These are phyloP conservation scores for Saccostrea cuccullata DNA, from an alignment of 1,140 invertebrate species.

Conservation along the genomic window DNA sequence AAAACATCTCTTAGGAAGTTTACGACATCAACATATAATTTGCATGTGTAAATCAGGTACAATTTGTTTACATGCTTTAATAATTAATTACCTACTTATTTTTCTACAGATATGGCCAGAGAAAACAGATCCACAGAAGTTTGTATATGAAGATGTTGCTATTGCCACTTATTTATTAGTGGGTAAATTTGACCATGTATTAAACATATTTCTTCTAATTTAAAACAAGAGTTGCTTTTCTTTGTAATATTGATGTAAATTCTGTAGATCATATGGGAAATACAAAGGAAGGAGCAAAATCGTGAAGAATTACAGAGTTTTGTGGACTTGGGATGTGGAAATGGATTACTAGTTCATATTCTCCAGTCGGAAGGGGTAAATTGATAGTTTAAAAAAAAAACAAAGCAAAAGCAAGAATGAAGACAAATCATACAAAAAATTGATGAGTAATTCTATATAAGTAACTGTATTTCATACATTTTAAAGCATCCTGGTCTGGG, in stretches of 20 bases:
- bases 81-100: slow-evolving; percentile 55
- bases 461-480: slow-evolving; percentile 29
- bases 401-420: no score
- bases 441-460: not conserved
- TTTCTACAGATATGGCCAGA: slow-evolving; percentile 86
- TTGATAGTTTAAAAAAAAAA: not conserved
- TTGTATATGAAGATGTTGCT: slow-evolving; percentile 97
- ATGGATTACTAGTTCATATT: slow-evolving; percentile 95
- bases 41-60: not conserved
- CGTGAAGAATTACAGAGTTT: slow-evolving; percentile 83
- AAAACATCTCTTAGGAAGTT: no score
- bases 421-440: no score
- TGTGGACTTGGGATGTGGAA: slow-evolving; percentile 97
- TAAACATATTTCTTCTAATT: no score
- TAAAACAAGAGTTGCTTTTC: slow-evolving; percentile 3
- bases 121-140: slow-evolving; percentile 95
- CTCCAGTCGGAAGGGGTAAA: slow-evolving; percentile 82
- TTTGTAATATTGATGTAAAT: not conserved
- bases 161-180: slow-evolving; percentile 95
- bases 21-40: not conserved
- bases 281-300: slow-evolving; percentile 68
- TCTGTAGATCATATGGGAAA: slow-evolving; percentile 73
- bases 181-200: slow-evolving; percentile 37
- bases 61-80: slow-evolving; percentile 64
- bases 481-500: slow-evolving; percentile 86